phyloP scores from a whole-genome alignment of 2,797 vertebrate genomes.

The Oryzias dopingdopingensis region DNA sequence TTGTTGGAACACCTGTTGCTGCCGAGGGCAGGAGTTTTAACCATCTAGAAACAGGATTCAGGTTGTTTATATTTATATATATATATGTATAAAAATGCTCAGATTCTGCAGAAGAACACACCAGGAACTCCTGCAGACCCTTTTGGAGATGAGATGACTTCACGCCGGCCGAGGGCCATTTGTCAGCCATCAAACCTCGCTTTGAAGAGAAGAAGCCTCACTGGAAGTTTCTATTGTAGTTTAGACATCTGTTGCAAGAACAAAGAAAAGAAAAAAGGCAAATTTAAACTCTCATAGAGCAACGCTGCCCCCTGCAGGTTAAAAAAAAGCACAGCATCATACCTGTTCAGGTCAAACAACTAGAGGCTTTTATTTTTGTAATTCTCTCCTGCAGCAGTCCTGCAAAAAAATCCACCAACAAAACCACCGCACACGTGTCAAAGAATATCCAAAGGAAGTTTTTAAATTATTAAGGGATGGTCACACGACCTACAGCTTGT shows the following conservation, averaged over 20 bases:
- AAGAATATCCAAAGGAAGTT: too few species aligned
- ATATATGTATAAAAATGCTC: too few species aligned
- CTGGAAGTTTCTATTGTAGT: slow-evolving; percentile 20
- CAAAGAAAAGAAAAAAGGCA: slow-evolving; percentile 27
- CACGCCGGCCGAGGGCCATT: neutral
- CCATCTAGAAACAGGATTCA: too few species aligned
- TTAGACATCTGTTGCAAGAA: slow-evolving; percentile 32
- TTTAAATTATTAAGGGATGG: too few species aligned
- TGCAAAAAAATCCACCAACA: too few species aligned
- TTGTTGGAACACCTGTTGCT: slow-evolving; percentile 54
- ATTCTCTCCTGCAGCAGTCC: too few species aligned
- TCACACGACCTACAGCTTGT: too few species aligned
- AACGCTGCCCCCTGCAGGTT: slow-evolving; percentile 63
- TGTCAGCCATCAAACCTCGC: slow-evolving; percentile 17
- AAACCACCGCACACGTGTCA: too few species aligned
- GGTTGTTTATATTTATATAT: too few species aligned
- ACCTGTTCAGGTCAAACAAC: neutral
- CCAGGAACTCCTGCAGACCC: too few species aligned
- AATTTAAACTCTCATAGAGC: slow-evolving; percentile 19
- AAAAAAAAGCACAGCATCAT: neutral
- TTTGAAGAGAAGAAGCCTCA: slow-evolving; percentile 16
- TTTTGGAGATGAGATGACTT: neutral
- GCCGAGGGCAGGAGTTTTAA: neutral
- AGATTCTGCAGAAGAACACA: too few species aligned
- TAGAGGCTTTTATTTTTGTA: too few species aligned